Percentiles rank a stretch among this genome's conserved stretches.
These are phyloP conservation scores for Toxostoma redivivum DNA, from an alignment of 2,113 vertebrate genomes.

Conservation along the genomic window DNA sequence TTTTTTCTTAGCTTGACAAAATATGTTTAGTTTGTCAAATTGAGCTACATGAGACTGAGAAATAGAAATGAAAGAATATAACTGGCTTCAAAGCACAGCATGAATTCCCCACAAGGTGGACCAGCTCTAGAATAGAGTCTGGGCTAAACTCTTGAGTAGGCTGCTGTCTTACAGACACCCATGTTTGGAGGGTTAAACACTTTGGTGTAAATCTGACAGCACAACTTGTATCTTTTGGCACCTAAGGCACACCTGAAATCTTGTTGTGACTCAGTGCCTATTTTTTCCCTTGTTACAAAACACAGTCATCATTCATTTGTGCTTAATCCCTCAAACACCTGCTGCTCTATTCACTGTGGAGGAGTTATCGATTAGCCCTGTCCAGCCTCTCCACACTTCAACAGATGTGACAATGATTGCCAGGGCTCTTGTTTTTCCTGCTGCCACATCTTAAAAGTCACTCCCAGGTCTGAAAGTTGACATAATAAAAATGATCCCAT, in stretches of 20 bases:
- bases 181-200: neutral
- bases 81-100: neutral
- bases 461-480: neutral
- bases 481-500: neutral
- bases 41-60: neutral
- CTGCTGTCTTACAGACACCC: neutral
- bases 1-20: neutral
- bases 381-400: neutral
- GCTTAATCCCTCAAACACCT: neutral
- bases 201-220: neutral
- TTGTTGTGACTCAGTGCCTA: neutral
- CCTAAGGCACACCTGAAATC: neutral
- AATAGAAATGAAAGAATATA: neutral
- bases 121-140: neutral
- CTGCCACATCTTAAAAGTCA: neutral
- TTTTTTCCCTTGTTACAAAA: neutral
- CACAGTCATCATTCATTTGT: accelerated
- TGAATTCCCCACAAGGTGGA: neutral
- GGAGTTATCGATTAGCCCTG: neutral
- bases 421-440: neutral
- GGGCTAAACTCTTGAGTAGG: neutral
- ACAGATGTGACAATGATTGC: neutral
- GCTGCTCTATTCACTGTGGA: neutral
- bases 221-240: neutral
- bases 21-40: neutral